Percentiles rank a stretch among this genome's conserved stretches.
These are phyloP conservation scores for Diachasma alloeum DNA, from an alignment of 1,140 invertebrate genomes.

Conservation along the genomic window DNA sequence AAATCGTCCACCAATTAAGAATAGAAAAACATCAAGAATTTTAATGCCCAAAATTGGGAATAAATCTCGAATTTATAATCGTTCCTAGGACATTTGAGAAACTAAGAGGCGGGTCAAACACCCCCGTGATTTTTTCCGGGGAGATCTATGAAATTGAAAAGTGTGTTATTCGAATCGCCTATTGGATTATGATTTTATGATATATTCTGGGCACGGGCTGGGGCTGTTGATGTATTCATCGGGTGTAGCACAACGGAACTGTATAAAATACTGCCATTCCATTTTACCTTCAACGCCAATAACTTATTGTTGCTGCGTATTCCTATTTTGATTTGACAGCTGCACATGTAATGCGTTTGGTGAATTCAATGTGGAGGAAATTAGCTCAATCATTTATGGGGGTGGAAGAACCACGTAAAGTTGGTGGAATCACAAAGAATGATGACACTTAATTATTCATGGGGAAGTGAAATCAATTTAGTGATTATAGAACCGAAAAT, in stretches of 20 bases:
- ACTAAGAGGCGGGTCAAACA: too few species aligned
- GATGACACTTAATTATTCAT: neutral
- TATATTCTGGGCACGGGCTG: constrained; percentile 24
- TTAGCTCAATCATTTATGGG: constrained; percentile 15
- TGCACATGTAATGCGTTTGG: neutral
- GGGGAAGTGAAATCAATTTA: too few species aligned
- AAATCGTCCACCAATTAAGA: too few species aligned
- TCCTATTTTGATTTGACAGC: constrained; percentile 30
- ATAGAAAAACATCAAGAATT: too few species aligned
- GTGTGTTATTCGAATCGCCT: neutral
- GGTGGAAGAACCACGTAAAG: neutral
- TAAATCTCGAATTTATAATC: too few species aligned
- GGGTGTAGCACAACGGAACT: constrained; percentile 31
- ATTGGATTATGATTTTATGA: constrained; percentile 18
- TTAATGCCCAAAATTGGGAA: too few species aligned
- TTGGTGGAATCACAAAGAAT: neutral
- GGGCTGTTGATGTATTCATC: constrained; percentile 31
- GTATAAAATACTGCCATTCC: constrained; percentile 29
- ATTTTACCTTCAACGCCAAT: constrained; percentile 21
- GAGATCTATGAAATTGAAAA: neutral
- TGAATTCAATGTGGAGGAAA: constrained; percentile 10
- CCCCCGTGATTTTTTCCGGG: neutral
- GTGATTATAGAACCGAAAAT: too few species aligned
- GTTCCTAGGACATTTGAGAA: too few species aligned
- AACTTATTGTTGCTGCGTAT: constrained; percentile 26